Conservation (phyloP, 2,113 vertebrate species). For the Tetrao urogallus region DNA sequence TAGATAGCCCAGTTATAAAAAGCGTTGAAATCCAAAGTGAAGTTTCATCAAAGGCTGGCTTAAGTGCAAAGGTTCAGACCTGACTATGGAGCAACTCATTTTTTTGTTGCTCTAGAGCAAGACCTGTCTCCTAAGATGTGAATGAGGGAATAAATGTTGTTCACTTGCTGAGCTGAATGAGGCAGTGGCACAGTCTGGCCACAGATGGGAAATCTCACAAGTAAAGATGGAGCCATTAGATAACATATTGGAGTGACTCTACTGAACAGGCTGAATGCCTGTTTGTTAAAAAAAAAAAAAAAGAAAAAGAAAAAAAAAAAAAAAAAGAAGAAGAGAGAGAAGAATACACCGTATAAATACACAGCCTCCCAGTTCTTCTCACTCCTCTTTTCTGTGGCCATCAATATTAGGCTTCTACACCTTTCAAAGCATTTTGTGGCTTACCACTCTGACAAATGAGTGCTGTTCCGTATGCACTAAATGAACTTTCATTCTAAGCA, state of each 20-base stretch:
- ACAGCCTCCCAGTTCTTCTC: not conserved
- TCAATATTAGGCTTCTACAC: not conserved
- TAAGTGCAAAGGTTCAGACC: slow-evolving; percentile 39
- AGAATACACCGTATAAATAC: not conserved
- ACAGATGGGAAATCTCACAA: slow-evolving; percentile 61
- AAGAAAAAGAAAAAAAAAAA: not conserved
- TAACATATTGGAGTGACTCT: slow-evolving; percentile 43
- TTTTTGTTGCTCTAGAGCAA: slow-evolving; percentile 21
- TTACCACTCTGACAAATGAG: accelerated
- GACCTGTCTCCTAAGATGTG: slow-evolving; percentile 8
- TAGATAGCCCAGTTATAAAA: slow-evolving; percentile 17
- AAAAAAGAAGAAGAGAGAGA: not conserved
- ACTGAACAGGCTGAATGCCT: slow-evolving; percentile 40
- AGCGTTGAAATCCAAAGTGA: not conserved
- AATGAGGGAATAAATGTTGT: not conserved
- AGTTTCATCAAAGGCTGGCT: slow-evolving; percentile 34
- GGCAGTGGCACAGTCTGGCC: slow-evolving; percentile 34
- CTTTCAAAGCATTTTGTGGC: not conserved
- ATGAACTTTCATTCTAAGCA: not conserved
- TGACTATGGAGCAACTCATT: slow-evolving; percentile 22
- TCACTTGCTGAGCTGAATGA: slow-evolving; percentile 22
- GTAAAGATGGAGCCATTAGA: not conserved
- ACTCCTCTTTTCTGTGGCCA: not conserved
- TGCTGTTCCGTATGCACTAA: not conserved
- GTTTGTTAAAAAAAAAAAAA: not conserved